Evolutionary conservation across 2,113 vertebrate genomes (phyloP).

Genomic region (Pristiophorus japonicus): DNA sequence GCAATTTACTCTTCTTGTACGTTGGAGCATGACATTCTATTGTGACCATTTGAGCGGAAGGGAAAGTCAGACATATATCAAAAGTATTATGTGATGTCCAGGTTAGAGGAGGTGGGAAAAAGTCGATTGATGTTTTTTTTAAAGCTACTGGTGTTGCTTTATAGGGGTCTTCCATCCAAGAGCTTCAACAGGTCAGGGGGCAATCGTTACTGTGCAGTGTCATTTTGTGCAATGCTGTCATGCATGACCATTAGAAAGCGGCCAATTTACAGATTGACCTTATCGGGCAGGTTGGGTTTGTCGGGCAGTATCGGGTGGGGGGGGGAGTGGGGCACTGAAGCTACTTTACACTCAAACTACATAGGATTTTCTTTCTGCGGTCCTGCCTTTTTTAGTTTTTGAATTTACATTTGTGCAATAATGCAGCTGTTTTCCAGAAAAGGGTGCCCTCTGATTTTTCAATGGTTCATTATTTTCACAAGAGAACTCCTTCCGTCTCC

Average conservation of each 20-base stretch:
- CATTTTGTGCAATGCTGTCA: not conserved
- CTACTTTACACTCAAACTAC: not conserved
- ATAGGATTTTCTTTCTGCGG: not conserved
- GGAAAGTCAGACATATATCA: not conserved
- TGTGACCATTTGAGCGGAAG: not conserved
- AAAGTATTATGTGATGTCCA: not conserved
- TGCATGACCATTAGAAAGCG: not conserved
- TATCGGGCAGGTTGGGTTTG: not conserved
- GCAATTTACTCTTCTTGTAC: not conserved
- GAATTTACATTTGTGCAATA: not conserved
- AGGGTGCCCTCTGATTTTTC: not conserved
- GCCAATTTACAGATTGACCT: not conserved
- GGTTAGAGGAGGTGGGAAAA: not conserved
- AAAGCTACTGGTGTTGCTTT: not conserved
- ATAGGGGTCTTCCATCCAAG: not conserved
- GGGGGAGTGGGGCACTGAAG: too few species aligned
- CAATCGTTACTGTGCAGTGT: not conserved
- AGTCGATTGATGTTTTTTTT: not conserved
- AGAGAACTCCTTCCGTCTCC: not conserved
- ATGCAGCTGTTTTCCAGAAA: not conserved
- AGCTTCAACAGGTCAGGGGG: not conserved
- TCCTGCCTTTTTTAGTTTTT: not conserved
- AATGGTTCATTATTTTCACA: not conserved
- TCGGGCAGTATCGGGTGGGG: not conserved
- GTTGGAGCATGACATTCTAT: conserved; percentile 27